These are phyloP conservation scores for Meliscaeva auricollis DNA, from an alignment of 2,888 invertebrate species.

Conservation along the genomic window DNA sequence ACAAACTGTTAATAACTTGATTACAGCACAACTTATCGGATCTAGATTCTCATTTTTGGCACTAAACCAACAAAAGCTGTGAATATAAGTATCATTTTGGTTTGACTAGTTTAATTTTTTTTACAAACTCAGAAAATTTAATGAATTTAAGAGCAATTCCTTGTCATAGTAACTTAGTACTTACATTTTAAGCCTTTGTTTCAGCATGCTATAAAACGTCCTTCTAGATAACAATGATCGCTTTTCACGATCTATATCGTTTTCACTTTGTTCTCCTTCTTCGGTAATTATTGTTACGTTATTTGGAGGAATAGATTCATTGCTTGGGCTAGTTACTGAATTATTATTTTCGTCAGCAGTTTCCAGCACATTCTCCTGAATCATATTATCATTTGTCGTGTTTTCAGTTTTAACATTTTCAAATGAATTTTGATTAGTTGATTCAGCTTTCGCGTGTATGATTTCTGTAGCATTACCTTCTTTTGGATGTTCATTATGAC, in stretches of 20 bases:
- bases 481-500: not conserved
- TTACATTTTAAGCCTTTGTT: slow-evolving; percentile 78
- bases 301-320: not conserved
- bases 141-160: too few species aligned
- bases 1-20: too few species aligned
- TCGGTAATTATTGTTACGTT: not conserved
- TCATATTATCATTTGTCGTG: not conserved
- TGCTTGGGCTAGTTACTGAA: not conserved
- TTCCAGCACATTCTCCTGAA: not conserved
- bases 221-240: slow-evolving; percentile 79
- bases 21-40: too few species aligned
- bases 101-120: too few species aligned
- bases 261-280: not conserved
- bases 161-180: slow-evolving; percentile 32
- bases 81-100: too few species aligned
- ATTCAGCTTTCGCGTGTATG: not conserved
- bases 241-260: slow-evolving; percentile 49
- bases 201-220: slow-evolving; percentile 80
- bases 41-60: too few species aligned
- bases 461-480: not conserved
- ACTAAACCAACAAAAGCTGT: too few species aligned
- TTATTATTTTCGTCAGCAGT: not conserved
- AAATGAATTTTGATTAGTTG: not conserved
- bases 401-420: not conserved
- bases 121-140: too few species aligned